Evolutionary conservation across 2,797 vertebrate genomes (phyloP), one percentile per base, ranked within the genome.

Genomic region (Streptopelia turtur): DNA sequence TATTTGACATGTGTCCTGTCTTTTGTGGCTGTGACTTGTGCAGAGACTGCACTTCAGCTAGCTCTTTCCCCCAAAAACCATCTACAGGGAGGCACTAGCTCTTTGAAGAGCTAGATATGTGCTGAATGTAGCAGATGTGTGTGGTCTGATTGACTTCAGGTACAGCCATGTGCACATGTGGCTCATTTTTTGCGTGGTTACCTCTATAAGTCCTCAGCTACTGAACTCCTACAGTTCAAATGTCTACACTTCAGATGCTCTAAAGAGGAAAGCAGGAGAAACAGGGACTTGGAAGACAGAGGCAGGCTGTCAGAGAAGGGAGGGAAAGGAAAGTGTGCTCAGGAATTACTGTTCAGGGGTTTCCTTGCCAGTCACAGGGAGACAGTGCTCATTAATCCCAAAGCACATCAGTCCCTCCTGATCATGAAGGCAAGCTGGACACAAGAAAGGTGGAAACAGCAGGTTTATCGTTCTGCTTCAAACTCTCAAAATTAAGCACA

Each of bases 111-210:
- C 33, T 59, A 53, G 53, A n/a, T 22, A 3, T 28, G 11, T 24
- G 64, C 57, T 53, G 65, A 49, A 13, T 1, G 2, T 30, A 68
- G 71, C 45, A 57, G 57, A 52, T n/a, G 27, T 10, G 20, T 0
- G 0, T 27, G 63, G 17, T 30, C 66, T 50, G 77, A 4, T 16
- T 27, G 66, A 13, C 52, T 66, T 22, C n/a, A 59, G 47, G 39
- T n/a, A 4, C 39, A 65, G 47, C 49, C 33, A 35, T 5, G 4
- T 1, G 0, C 23, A 10, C 3, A 1, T 1, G 4, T 22, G n/a
- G 6, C 43, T 87, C 24, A 2, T 43, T 86, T 43, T 16, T 45
- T 27, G 2, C 0, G 4, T 11, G 66, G n/a, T 68, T 68, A 56
- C 28, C 35, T 33, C 17, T 39, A 10, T 57, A 45, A 43, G 37